Conservation (phyloP, 2,797 vertebrate species). For the Clarias platycephalus region DNA sequence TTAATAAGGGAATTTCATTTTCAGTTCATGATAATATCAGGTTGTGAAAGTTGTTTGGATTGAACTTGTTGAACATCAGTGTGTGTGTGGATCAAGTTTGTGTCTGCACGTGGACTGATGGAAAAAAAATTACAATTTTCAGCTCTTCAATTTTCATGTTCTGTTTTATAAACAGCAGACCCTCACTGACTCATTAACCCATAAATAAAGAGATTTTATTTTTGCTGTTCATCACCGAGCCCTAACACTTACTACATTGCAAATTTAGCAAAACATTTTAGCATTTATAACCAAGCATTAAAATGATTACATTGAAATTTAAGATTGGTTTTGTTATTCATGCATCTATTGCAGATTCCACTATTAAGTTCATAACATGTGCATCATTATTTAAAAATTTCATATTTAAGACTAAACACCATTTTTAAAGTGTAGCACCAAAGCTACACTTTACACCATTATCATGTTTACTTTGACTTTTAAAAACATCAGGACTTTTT, state of each 20-base stretch:
- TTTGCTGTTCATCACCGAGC: not conserved
- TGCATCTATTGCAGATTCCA: not conserved
- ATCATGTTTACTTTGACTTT: not conserved
- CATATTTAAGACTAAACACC: not conserved
- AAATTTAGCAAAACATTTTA: not conserved
- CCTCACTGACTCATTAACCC: not conserved
- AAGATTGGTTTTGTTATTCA: not conserved
- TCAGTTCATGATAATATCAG: conserved; percentile 33
- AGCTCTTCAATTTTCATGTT: not conserved
- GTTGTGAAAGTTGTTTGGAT: conserved; percentile 28
- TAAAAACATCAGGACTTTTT: not conserved
- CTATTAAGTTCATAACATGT: not conserved
- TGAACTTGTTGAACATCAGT: not conserved
- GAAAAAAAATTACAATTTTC: not conserved
- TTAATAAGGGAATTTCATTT: conserved; percentile 13
- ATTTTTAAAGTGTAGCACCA: too few species aligned
- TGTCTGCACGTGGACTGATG: not conserved
- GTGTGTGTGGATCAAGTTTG: not conserved
- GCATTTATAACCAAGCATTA: not conserved
- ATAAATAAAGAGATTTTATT: not conserved
- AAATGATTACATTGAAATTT: not conserved
- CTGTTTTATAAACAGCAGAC: not conserved
- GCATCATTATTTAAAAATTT: not conserved
- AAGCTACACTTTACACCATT: too few species aligned
- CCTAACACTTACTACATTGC: not conserved